Percentiles rank a stretch among this genome's conserved stretches.
These are phyloP conservation scores for Myathropa florea DNA, from an alignment of 2,888 invertebrate species.

Conservation along the genomic window DNA sequence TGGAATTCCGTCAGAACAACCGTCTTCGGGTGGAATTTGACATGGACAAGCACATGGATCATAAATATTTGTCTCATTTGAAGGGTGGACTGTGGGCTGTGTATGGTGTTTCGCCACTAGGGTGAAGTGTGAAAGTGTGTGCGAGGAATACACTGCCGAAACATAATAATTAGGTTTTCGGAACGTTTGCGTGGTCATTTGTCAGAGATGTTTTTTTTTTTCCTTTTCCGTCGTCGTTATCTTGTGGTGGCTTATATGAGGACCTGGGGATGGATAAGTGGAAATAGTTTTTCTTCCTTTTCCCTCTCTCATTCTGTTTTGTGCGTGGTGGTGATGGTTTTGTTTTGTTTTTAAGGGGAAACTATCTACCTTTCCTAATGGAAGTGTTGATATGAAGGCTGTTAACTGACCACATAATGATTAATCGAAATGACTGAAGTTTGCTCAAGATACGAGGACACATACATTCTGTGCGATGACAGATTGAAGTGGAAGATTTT, in stretches of 20 bases:
- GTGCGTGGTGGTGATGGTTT: background rate
- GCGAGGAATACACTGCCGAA: background rate
- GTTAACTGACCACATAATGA: constrained; percentile 34
- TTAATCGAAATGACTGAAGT: constrained; percentile 26
- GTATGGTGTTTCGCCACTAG: too few species aligned
- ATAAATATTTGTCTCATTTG: constrained; percentile 39
- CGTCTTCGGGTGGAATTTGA: background rate
- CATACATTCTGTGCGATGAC: background rate
- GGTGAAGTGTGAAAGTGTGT: background rate
- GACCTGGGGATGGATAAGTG: background rate
- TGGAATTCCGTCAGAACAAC: constrained; percentile 6
- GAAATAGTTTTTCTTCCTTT: background rate
- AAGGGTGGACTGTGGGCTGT: background rate
- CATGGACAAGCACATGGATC: constrained; percentile 23
- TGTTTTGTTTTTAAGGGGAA: background rate
- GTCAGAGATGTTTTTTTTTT: constrained; percentile 5
- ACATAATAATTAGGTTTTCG: constrained; percentile 19
- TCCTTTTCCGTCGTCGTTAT: background rate
- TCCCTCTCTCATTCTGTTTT: background rate
- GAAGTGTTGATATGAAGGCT: constrained; percentile 38
- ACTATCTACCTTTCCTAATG: constrained; percentile 26
- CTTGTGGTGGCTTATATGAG: background rate
- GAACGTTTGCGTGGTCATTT: constrained; percentile 26
- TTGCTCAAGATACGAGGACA: background rate
- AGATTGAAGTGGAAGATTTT: background rate